Base-by-base conservation (phyloP, 2,888 invertebrate species). In the Flexamia atlantica region DNA sequence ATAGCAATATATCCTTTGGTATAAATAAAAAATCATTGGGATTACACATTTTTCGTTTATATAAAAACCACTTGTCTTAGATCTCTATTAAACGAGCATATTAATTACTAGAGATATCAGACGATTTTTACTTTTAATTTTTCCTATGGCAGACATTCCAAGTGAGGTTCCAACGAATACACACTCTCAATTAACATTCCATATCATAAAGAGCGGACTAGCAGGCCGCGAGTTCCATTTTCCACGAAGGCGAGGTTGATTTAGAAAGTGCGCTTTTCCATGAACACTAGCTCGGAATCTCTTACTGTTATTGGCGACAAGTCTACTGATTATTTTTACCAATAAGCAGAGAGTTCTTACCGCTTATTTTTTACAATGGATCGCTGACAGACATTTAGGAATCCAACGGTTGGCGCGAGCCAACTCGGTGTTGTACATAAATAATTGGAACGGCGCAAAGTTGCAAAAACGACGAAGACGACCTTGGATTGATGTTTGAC, bases 271-370 rank as follows among this genome's bases (percentile, higher is more conserved):
- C 42, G 12, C 32, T 36, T 72, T 76, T 76, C 76, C 50, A 12
- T 42, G 76, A 76, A 76, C 76, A 42, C 17, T 46, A 1, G 50
- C 2, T 7, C 46, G 76, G 25, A n/a, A 46, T 76, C 20, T 72
- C 42, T 72, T 50, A 76, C 40, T 46, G 28, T 76, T 76, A 76
- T 42, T 76, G 76, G 50, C 23, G 10, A 28, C 50, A 28, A 72
- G 70, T 23, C 36, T 25, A n/a, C 70, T 25, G 72, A 72, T 72
- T 72, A 72, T 72, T 72, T 72, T 42, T 72, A 42, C 40, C 40
- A 72, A 72, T 72, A 72, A 72, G 50, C 76, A n/a, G 76, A 50
- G 17, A 36, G 36, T 72, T 72, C 72, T 42, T 72, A 36, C 76
- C 20, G 50, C n/a, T 70, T 40, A 64, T 28, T 64, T 64, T 30